Evolutionary conservation across 2,888 invertebrate species (phyloP), one percentile per base, ranked within the genome.

Genomic region (Sphecodes monilicornis): DNA sequence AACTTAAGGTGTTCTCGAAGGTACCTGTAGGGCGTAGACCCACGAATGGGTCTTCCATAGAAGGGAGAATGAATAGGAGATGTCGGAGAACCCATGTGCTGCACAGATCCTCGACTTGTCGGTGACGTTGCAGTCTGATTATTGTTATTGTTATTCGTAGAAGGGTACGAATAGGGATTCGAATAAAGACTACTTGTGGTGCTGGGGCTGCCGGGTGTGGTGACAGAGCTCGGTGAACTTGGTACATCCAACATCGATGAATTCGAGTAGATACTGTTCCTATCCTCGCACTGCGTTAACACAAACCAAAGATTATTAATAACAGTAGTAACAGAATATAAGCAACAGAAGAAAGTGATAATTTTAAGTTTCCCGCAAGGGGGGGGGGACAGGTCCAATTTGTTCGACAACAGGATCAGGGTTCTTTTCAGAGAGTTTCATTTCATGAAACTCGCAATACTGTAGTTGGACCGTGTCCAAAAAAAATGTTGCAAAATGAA

Each of bases 31-130:
- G 93, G 91, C 29, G 94, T 91, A 16, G 94, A 94, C 5, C 94
- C 94, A 66, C 94, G 91, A 84, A 94, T 94, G 18, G 94, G 91
- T 80, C 94, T 91, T 54, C 94, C 94, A 41, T 91, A 93, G 76
- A 90, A 92, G 22, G 89, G 82, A 0, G 92, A 91, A 50, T 91
- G 88, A 86, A 88, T 86, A 4, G 93, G 89, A 5, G 92, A 91
- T 50, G 93, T 71, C 6, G 93, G 90, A 60, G 92, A 91, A 18
- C 91, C 91, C 18, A 88, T 76, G 73, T 91, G 85, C 32, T 89
- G 89, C 54, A 89, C 85, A 36, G 88, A 88, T 29, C 90, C 87
- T 76, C 91, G 91, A 54, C 74, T 89, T 1, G 88, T 88, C 18
- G 91, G 86, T 0, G 93, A 91, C 46, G 92, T 91, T 6, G 90